Percentiles rank a stretch among this genome's conserved stretches.
Conservation (phyloP, 2,113 vertebrate species). For the Carassius auratus region DNA sequence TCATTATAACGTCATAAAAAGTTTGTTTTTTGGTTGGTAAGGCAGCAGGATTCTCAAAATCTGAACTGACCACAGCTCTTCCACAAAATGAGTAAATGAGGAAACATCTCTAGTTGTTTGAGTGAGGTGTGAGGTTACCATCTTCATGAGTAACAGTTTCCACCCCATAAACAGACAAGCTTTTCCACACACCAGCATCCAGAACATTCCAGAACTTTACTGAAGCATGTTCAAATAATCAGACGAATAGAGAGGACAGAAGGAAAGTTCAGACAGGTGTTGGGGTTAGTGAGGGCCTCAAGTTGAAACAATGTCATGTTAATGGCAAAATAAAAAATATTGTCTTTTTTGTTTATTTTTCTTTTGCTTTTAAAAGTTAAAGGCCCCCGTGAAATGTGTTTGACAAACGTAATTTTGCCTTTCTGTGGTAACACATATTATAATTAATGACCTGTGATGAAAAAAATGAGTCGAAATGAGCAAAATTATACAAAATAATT, state of each 20-base stretch:
- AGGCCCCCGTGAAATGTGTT: background rate
- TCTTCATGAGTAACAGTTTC: constrained; percentile 36
- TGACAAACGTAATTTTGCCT: background rate
- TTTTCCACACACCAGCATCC: constrained; percentile 21
- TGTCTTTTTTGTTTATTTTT: background rate
- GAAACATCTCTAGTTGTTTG: constrained; percentile 19
- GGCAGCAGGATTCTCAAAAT: background rate
- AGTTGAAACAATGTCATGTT: background rate
- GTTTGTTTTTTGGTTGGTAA: constrained; percentile 9
- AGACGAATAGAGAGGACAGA: background rate
- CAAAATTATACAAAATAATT: no score
- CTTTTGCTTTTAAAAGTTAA: background rate
- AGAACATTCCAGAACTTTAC: background rate
- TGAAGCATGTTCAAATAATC: constrained; percentile 10
- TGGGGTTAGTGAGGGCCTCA: background rate
- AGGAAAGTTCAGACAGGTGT: constrained; percentile 28
- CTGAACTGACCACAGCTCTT: constrained; percentile 3
- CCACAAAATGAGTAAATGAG: constrained; percentile 10
- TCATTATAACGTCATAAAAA: background rate
- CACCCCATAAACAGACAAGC: constrained; percentile 7
- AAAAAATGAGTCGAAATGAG: no score
- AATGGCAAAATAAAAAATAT: background rate
- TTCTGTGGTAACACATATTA: no score
- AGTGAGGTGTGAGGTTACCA: constrained; percentile 30
- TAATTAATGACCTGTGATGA: no score